Conservation (phyloP, 2,797 vertebrate species). For the Potorous gilbertii region DNA sequence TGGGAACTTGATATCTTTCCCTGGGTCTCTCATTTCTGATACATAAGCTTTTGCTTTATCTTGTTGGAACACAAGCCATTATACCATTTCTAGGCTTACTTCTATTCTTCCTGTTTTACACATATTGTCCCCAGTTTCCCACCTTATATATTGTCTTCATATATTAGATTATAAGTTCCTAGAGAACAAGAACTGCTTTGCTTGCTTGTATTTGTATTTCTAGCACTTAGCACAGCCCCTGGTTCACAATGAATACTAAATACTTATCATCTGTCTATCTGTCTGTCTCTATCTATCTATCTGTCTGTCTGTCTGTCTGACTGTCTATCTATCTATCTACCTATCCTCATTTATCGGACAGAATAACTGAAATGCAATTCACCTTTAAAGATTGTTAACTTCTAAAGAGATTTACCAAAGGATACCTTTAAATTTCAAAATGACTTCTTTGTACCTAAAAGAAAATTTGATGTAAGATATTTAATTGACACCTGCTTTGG, state of each 20-base stretch:
- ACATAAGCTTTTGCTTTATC: neutral
- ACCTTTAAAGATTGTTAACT: neutral
- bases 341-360: neutral
- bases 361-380: neutral
- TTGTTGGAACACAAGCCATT: neutral
- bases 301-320: no score
- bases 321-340: no score
- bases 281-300: no score
- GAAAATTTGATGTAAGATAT: neutral
- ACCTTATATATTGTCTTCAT: neutral
- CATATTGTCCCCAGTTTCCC: neutral
- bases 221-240: neutral
- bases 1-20: neutral
- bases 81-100: neutral
- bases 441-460: neutral
- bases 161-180: neutral
- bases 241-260: neutral
- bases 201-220: neutral
- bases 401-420: constrained; percentile 5
- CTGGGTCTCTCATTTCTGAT: neutral
- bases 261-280: no score
- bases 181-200: neutral
- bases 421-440: neutral
- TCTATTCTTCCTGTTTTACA: neutral
- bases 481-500: neutral